Conservation (phyloP, 1,140 invertebrate species). For the Coptotermes formosanus region DNA sequence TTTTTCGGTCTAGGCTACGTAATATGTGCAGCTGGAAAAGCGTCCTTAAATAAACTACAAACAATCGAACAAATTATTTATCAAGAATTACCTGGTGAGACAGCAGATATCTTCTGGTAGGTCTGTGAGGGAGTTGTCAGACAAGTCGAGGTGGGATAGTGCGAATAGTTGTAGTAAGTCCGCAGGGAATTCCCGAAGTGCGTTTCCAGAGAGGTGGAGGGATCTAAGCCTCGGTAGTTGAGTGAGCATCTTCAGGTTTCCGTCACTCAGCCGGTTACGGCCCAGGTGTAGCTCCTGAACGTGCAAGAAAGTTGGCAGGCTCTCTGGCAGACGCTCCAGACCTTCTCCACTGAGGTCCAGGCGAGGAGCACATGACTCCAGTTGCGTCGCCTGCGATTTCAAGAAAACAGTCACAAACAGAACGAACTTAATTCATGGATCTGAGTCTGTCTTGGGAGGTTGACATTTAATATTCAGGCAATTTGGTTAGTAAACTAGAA, state of each 20-base stretch:
- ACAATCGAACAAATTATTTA: no score
- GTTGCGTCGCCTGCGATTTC: constrained; percentile 48
- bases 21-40: no score
- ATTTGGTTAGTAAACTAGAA: no score
- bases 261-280: constrained; percentile 51
- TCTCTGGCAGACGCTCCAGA: constrained; percentile 45
- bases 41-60: no score
- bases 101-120: constrained; percentile 61
- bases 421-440: no score
- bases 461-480: no score
- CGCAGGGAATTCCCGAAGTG: constrained; percentile 56
- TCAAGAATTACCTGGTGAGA: constrained; percentile 57
- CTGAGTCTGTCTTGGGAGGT: no score
- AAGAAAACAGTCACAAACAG: no score
- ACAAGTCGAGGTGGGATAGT: constrained; percentile 65
- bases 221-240: constrained; percentile 56
- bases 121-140: constrained; percentile 63
- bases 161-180: constrained; percentile 51
- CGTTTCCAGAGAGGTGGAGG: constrained; percentile 59
- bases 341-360: constrained; percentile 48
- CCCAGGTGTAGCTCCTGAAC: constrained; percentile 56
- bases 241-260: constrained; percentile 44
- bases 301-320: constrained; percentile 45
- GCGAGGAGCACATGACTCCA: constrained; percentile 39
- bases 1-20: no score